These are phyloP conservation scores for Enteromius trimaculatus DNA, from an alignment of 2,797 vertebrate genomes.

Conservation along the genomic window DNA sequence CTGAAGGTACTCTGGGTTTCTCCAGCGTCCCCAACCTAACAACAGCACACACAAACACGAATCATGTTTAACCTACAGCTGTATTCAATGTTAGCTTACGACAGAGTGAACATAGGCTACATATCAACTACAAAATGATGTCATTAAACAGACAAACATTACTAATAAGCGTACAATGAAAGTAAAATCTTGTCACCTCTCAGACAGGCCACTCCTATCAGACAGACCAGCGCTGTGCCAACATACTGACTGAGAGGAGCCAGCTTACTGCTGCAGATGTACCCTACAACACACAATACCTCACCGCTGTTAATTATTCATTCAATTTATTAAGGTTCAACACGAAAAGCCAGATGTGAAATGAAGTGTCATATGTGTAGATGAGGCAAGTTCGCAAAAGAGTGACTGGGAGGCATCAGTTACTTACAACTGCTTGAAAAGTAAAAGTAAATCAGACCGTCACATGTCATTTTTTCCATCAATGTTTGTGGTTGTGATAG, in stretches of 20 bases:
- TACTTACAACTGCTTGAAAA: not conserved
- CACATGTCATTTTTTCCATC: not conserved
- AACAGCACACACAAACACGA: constrained; percentile 6
- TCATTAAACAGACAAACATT: not conserved
- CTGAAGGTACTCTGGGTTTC: constrained; percentile 88
- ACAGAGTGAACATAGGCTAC: not conserved
- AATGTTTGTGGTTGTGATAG: not conserved
- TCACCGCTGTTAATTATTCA: not conserved
- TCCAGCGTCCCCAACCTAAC: constrained; percentile 82
- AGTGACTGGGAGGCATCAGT: too few relatives aligned
- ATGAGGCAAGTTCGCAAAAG: not conserved
- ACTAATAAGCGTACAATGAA: not conserved
- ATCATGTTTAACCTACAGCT: not conserved
- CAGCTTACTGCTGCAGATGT: constrained; percentile 87
- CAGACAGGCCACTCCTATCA: constrained; percentile 89
- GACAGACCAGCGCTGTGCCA: constrained; percentile 84
- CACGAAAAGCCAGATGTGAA: not conserved
- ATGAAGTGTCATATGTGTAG: not conserved
- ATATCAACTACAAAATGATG: not conserved
- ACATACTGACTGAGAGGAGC: constrained; percentile 87
- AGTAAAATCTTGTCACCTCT: constrained; percentile 78
- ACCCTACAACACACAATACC: constrained; percentile 73
- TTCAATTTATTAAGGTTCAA: not conserved
- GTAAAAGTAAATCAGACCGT: not conserved
- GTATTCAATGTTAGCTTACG: not conserved